phyloP scores from a whole-genome alignment of 2,113 vertebrate genomes.

The Sceloporus undulatus region DNA sequence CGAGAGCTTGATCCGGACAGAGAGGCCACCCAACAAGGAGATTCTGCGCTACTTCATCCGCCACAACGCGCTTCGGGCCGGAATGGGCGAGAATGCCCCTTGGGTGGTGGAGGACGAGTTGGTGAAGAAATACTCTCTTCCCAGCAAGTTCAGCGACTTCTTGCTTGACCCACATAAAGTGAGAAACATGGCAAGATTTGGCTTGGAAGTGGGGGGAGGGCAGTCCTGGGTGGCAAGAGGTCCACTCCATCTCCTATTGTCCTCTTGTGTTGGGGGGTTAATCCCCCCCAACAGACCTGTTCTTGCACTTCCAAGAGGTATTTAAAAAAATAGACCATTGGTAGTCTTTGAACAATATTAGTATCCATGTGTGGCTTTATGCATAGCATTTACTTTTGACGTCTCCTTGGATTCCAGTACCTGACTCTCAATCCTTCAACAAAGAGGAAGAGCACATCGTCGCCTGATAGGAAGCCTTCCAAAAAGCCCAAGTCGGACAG shows the following conservation, averaged over 20 bases:
- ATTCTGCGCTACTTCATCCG: slow-evolving; percentile 98
- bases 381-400: not conserved
- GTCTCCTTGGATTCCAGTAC: slow-evolving; percentile 83
- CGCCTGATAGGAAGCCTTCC: slow-evolving; percentile 86
- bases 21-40: slow-evolving; percentile 98
- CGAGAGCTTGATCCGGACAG: slow-evolving; percentile 91
- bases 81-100: slow-evolving; percentile 92
- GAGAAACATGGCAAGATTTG: slow-evolving; percentile 45
- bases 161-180: slow-evolving; percentile 97
- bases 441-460: slow-evolving; percentile 89
- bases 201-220: not conserved
- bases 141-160: slow-evolving; percentile 98
- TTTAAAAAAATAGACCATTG: no score
- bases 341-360: no score
- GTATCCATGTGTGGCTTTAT: not conserved
- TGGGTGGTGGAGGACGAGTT: slow-evolving; percentile 97
- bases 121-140: slow-evolving; percentile 93
- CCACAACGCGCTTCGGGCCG: slow-evolving; percentile 90
- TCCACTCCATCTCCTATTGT: not conserved
- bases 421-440: slow-evolving; percentile 91
- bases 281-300: no score
- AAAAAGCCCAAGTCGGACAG: slow-evolving; percentile 88
- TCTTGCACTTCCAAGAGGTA: no score
- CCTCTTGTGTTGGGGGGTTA: no score
- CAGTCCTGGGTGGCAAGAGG: not conserved